Base-by-base conservation (phyloP, 2,797 vertebrate genomes). In the Lacerta bilineata region DNA sequence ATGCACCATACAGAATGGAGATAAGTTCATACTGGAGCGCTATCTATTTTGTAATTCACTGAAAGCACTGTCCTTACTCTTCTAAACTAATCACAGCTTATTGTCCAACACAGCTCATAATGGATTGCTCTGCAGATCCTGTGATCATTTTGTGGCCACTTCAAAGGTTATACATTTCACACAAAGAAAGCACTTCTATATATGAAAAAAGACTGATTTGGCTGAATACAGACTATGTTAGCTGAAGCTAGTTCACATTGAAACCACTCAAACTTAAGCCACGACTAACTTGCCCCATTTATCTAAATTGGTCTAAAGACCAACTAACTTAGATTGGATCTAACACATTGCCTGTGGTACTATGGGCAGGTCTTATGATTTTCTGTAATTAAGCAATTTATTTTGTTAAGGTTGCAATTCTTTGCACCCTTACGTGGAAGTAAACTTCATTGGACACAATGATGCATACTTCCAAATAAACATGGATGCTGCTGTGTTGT, bases 401-500 rank as follows among this genome's bases (percentile, higher is more conserved):
- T 25, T 64, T 13, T n/a, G 27, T n/a, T 29, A 46, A 83, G 66
- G 80, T 39, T 83, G 81, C 81, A 83, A 82, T 82, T 64, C 39
- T 68, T 39, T 82, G 80, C 39, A 83, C 61, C 23, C 13, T 41
- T 68, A 82, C 80, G 5, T 82, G 61, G 27, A 7, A 17, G 20
- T 43, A 68, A 66, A 25, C 25, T 27, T 27, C 61, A 55, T 1
- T 84, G 68, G 55, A 72, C 43, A 46, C 43, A 74, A 50, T 33
- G 7, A 84, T n/a, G 5, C 3, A 8, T 25, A 27, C 20, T 33
- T 71, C 29, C 18, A 39, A 46, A n/a, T 10, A 69, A 83, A 10
- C 41, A 83, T 68, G 27, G 15, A 27, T 41, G n/a, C 13, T 13
- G 2, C 15, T 29, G 29, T 10, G 18, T 50, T 46, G 7, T 36